Percentiles rank a stretch among this genome's conserved stretches.
phyloP scores from a whole-genome alignment of 2,113 vertebrate species.

The Chamaea fasciata region DNA sequence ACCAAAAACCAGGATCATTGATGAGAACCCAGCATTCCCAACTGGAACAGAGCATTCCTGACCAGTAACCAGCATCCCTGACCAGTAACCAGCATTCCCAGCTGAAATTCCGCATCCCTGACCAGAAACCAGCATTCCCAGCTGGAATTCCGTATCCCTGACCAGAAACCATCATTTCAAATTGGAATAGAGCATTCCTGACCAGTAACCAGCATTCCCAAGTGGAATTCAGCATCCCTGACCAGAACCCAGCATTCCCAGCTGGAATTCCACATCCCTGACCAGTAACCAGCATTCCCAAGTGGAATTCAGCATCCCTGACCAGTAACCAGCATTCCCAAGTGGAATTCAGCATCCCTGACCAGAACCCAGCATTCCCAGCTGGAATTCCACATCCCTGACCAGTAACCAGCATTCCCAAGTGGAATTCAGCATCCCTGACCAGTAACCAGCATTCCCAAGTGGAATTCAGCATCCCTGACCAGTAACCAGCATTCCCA shows the following conservation, averaged over 20 bases:
- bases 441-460: background rate
- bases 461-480: background rate
- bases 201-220: background rate
- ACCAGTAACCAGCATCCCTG: background rate
- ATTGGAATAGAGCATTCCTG: background rate
- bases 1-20: rapidly evolving
- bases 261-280: rapidly evolving
- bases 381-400: background rate
- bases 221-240: background rate
- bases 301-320: background rate
- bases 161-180: background rate
- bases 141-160: rapidly evolving
- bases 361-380: background rate
- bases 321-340: background rate
- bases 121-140: background rate
- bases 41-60: rapidly evolving
- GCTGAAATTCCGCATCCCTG: rapidly evolving
- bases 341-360: background rate
- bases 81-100: rapidly evolving
- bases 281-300: rapidly evolving
- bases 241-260: background rate
- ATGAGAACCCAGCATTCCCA: background rate
- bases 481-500: background rate
- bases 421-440: background rate
- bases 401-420: rapidly evolving